Conservation (phyloP, 2,888 invertebrate species). For the Gnatocerus cornutus region DNA sequence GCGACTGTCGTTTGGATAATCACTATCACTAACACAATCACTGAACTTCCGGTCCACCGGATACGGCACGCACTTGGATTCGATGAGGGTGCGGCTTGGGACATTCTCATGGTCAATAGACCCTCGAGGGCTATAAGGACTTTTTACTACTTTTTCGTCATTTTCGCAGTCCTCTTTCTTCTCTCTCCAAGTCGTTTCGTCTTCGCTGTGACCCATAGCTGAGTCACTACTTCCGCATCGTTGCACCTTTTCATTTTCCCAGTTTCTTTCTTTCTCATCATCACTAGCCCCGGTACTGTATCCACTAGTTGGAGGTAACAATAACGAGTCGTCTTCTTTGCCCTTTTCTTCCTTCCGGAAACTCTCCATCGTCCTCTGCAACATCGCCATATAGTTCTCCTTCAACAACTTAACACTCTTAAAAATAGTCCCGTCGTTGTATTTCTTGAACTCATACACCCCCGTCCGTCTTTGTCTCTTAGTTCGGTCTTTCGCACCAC, state of each 20-base stretch:
- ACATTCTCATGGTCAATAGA: conserved; percentile 68
- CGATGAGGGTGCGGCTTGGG: conserved; percentile 73
- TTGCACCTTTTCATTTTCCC: conserved; percentile 62
- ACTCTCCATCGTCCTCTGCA: conserved; percentile 62
- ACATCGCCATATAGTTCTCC: conserved; percentile 65
- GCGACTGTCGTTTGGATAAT: conserved; percentile 62
- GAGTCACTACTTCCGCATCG: conserved; percentile 74
- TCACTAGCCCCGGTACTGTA: conserved; percentile 67
- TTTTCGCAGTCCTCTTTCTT: conserved; percentile 51
- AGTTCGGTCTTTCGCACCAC: conserved; percentile 35
- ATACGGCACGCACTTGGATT: conserved; percentile 74
- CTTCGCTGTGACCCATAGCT: conserved; percentile 72
- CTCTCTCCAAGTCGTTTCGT: conserved; percentile 66
- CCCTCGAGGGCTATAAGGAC: conserved; percentile 66
- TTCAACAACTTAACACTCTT: conserved; percentile 66
- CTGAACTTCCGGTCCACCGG: conserved; percentile 71
- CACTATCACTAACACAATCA: conserved; percentile 69
- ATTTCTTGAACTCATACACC: conserved; percentile 59
- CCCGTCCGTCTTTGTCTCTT: conserved; percentile 65
- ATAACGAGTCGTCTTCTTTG: conserved; percentile 56
- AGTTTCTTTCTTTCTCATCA: conserved; percentile 64
- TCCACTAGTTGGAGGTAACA: conserved; percentile 67
- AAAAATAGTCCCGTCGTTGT: conserved; percentile 53
- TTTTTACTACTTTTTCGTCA: conserved; percentile 36
- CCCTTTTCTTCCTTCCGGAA: conserved; percentile 27